phyloP scores from a whole-genome alignment of 2,113 vertebrate species.

The Pampusana beccarii region DNA sequence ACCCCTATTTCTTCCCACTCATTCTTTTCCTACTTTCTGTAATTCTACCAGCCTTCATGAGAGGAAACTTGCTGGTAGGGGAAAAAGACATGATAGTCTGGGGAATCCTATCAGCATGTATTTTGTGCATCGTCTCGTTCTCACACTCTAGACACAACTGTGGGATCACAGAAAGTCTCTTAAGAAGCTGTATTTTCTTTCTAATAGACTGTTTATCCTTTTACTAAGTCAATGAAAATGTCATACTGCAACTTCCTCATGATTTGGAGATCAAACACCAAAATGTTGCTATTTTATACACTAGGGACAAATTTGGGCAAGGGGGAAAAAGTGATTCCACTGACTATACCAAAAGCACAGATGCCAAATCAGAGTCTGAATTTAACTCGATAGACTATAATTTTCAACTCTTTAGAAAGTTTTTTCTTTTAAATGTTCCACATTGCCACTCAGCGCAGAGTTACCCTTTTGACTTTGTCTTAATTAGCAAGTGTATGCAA shows the following conservation, averaged over 20 bases:
- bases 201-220: background rate
- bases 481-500: background rate
- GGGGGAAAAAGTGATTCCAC: background rate
- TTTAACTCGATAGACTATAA: background rate
- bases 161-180: background rate
- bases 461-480: background rate
- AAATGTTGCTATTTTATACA: background rate
- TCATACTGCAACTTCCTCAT: background rate
- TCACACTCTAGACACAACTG: background rate
- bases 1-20: background rate
- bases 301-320: background rate
- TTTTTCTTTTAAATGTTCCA: background rate
- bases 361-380: background rate
- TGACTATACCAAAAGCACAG: background rate
- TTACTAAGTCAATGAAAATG: background rate
- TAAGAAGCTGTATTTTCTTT: background rate
- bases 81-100: background rate
- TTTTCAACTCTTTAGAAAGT: background rate
- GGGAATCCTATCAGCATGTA: rapidly evolving
- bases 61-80: background rate
- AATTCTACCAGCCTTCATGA: background rate
- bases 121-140: background rate
- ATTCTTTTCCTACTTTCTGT: background rate
- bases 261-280: background rate
- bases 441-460: background rate